Base-by-base conservation (phyloP, 2,888 invertebrate species). In the Chironomus riparius region DNA sequence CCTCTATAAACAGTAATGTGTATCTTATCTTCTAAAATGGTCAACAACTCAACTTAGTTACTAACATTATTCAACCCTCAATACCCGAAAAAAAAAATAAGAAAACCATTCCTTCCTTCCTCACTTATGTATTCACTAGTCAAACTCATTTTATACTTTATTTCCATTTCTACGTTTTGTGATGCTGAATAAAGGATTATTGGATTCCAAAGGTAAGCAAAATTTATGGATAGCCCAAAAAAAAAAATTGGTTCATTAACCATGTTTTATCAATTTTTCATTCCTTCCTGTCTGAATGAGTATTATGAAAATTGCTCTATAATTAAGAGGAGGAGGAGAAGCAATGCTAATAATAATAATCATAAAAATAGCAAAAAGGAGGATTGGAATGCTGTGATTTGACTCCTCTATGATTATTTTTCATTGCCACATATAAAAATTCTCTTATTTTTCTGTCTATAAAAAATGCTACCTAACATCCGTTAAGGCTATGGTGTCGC, bases 401-500 rank as follows among this genome's bases (percentile, higher is more conserved):
- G 10, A 7, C 38, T 38, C 38, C 38, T 38, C 38, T 38, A 10
- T 38, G 38, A 38, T 38, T 38, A 38, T 38, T 48, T 69, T 69
- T 47, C n/a, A 18, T 69, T 69, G 10, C 21, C 21, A 12, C 48
- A 12, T 21, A 65, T 65, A 24, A 18, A 65, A 10, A 65, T 24
- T 4, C 10, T 24, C 24, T 24, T 18, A 4, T 18, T 56, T 56
- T 56, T 56, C 18, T 18, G n/a, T 22, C 24, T 24, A 65, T 65
- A 65, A 22, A 65, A 65, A 13, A 4, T 15, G 1, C 15, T 50
- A 15, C 56, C 7, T 15, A 1, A 18, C 56, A 56, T 13, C 24
- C 81, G 83, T 0, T 83, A 90, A 85, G 95, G 97, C 28, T 98
- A 98, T 84, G 98, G 98, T 22, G 97, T 99, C 79, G 98, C 97